Evolutionary conservation across 2,888 invertebrate species (phyloP).

Genomic region (Oscheius sp.): DNA sequence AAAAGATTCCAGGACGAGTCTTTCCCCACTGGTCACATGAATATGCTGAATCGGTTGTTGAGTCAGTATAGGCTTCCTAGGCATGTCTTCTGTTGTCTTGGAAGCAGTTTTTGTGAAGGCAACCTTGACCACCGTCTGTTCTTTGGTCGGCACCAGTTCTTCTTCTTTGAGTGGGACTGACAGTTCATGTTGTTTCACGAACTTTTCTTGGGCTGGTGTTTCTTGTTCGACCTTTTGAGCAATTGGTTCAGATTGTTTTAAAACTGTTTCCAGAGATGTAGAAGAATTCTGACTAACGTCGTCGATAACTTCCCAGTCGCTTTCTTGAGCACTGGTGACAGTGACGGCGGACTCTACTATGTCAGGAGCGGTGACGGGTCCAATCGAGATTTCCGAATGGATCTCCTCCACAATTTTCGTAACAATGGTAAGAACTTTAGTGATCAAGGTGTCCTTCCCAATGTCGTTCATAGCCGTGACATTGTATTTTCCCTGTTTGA

Average conservation of each 20-base stretch:
- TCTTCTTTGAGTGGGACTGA: neutral
- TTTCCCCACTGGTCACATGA: constrained; percentile 49
- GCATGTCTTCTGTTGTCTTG: constrained; percentile 38
- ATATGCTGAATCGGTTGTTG: constrained; percentile 42
- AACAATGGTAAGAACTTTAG: constrained; percentile 50
- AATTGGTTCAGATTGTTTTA: constrained; percentile 42
- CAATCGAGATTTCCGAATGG: constrained; percentile 38
- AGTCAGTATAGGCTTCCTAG: constrained; percentile 41
- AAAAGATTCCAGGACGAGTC: constrained; percentile 48
- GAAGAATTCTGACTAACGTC: constrained; percentile 37
- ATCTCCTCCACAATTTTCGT: constrained; percentile 49
- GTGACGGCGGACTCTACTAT: constrained; percentile 59
- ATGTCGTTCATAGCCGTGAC: constrained; percentile 65
- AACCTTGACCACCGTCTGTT: constrained; percentile 24
- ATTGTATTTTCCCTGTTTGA: constrained; percentile 66
- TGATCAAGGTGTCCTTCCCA: constrained; percentile 52
- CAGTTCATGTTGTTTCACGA: too few relatives aligned
- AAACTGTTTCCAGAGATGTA: constrained; percentile 55
- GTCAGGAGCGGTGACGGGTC: constrained; percentile 39
- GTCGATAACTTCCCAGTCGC: constrained; percentile 37
- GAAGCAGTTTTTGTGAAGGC: constrained; percentile 27
- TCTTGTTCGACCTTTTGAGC: constrained; percentile 40
- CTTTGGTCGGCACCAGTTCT: constrained; percentile 21
- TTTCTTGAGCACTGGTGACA: constrained; percentile 48
- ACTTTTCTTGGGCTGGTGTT: constrained; percentile 14